Percentiles rank a stretch among this genome's conserved stretches.
Conservation (phyloP, 2,797 vertebrate genomes). For the Xerus rutilus region DNA sequence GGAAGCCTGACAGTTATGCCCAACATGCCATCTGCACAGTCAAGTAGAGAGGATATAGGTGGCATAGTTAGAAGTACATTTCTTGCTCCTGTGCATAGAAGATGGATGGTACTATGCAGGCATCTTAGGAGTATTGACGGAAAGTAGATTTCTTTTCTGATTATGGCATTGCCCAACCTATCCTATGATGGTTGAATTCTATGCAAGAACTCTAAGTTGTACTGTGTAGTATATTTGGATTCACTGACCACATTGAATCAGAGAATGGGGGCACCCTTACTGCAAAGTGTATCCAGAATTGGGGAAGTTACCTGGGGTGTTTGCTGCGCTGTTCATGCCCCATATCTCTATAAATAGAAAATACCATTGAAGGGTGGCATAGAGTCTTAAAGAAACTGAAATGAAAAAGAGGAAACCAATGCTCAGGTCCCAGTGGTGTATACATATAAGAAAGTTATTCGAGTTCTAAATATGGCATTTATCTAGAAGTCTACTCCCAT, state of each 20-base stretch:
- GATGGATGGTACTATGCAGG: not conserved
- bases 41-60: not conserved
- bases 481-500: not conserved
- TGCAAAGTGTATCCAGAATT: not conserved
- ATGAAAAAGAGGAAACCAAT: not conserved
- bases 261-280: not conserved
- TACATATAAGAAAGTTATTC: not conserved
- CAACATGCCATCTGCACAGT: not conserved
- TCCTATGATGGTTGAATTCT: not conserved
- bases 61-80: not conserved
- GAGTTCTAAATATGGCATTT: not conserved
- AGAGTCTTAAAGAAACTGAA: not conserved
- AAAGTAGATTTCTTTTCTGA: not conserved
- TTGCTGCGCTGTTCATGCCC: not conserved
- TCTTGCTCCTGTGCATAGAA: too few relatives aligned
- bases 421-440: not conserved
- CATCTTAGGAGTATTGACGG: not conserved
- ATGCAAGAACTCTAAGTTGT: not conserved
- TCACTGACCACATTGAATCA: not conserved
- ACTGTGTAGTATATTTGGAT: not conserved
- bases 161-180: not conserved
- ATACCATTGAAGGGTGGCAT: not conserved
- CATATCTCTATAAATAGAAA: not conserved
- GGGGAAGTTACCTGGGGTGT: not conserved
- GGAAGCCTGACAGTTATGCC: not conserved